Conservation (phyloP, 2,888 invertebrate genomes). For the Mythimna loreyi region DNA sequence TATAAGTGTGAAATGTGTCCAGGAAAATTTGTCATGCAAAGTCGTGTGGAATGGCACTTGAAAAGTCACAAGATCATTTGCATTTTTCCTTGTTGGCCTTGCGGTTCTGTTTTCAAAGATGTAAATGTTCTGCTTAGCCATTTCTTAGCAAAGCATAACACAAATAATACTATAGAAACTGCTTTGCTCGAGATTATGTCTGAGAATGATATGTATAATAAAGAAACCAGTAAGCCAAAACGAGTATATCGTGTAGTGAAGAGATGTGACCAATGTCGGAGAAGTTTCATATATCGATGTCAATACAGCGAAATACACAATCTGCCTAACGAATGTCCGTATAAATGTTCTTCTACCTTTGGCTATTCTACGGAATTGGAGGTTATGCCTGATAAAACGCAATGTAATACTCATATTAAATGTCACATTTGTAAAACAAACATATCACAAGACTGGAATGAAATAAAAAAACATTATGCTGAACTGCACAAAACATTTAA, state of each 20-base stretch:
- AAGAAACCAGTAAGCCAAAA: slow-evolving; percentile 49
- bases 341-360: slow-evolving; percentile 72
- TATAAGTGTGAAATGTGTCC: slow-evolving; percentile 84
- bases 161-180: slow-evolving; percentile 58
- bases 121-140: slow-evolving; percentile 75
- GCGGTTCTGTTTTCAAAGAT: slow-evolving; percentile 74
- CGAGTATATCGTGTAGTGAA: slow-evolving; percentile 78
- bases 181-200: slow-evolving; percentile 53
- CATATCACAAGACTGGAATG: slow-evolving; percentile 78
- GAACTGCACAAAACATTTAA: slow-evolving; percentile 76
- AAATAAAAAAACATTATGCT: slow-evolving; percentile 82
- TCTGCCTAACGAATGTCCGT: slow-evolving; percentile 82
- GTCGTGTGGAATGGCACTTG: slow-evolving; percentile 79
- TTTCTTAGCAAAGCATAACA: slow-evolving; percentile 72
- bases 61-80: slow-evolving; percentile 70
- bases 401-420: slow-evolving; percentile 61
- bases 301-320: slow-evolving; percentile 75
- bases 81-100: slow-evolving; percentile 83
- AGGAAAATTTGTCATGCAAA: slow-evolving; percentile 78
- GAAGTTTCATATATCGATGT: slow-evolving; percentile 81
- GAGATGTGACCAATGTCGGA: slow-evolving; percentile 79
- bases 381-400: slow-evolving; percentile 41
- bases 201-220: slow-evolving; percentile 47
- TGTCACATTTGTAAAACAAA: slow-evolving; percentile 79
- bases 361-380: slow-evolving; percentile 46